These are phyloP conservation scores for Ageneiosus marmoratus DNA, from an alignment of 2,113 vertebrate species.

Conservation along the genomic window DNA sequence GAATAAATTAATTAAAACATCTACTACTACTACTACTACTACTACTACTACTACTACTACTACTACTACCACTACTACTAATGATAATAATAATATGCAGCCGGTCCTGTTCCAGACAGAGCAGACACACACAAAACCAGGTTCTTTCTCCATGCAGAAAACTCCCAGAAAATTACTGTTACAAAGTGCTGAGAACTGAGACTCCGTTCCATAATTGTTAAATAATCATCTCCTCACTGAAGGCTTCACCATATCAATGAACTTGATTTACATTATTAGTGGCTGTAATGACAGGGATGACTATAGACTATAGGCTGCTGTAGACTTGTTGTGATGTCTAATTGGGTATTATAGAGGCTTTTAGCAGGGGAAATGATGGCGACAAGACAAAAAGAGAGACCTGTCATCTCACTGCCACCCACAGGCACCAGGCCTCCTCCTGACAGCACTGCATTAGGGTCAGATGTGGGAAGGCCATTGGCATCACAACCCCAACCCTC, in stretches of 20 bases:
- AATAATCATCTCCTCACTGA: constrained; percentile 1
- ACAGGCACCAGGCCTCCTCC: constrained; percentile 76
- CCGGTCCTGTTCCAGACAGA: not conserved
- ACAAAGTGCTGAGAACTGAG: not conserved
- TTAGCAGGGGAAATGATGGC: constrained; percentile 10
- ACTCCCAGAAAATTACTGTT: not conserved
- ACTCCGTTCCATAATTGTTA: not conserved
- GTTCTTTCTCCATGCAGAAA: not conserved
- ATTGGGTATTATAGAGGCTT: not conserved
- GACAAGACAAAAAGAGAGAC: constrained; percentile 52
- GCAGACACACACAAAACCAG: not conserved
- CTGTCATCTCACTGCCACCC: constrained; percentile 74
- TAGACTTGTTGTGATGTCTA: constrained; percentile 1
- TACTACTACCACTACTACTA: too few species aligned
- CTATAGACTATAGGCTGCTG: not conserved
- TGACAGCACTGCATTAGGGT: constrained; percentile 66
- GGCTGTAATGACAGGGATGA: constrained; percentile 30
- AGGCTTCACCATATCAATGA: not conserved
- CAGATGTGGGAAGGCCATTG: constrained; percentile 62
- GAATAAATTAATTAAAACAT: too few species aligned
- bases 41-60: too few species aligned
- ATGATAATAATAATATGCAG: not conserved
- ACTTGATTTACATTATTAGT: not conserved
- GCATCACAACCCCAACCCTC: constrained; percentile 75
- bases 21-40: too few species aligned